Evolutionary conservation across 2,797 vertebrate genomes (phyloP), one percentile per base, ranked within the genome.

Genomic region (Scarus forsteni): DNA sequence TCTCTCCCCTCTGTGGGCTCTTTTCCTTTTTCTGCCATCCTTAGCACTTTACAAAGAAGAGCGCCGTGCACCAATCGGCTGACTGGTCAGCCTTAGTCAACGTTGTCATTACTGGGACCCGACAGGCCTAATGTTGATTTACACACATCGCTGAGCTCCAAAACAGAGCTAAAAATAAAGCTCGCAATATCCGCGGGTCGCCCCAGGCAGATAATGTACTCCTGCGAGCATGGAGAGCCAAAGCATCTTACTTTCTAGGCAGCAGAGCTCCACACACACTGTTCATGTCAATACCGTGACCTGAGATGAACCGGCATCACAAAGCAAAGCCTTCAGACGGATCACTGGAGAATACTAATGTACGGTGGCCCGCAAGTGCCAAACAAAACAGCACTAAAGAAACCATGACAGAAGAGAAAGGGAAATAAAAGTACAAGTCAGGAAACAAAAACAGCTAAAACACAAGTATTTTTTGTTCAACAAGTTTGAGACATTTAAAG

Each of bases 131-230:
- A 90, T 88, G 89, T 90, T 92, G 89, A 93, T 93, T 92, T 87
- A 90, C 86, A 88, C 93, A 91, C 92, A 85, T 91, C 85, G 27
- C 89, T 90, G 89, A 86, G 73, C 85, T 92, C 83, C 78, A 87
- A 91, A 89, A 92, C 83, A 85, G 62, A 0, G 76, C 92, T 93
- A 91, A 95, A 94, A 95, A 95, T 94, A 94, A 90, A 88, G 74
- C 79, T 50, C 14, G 81, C 86, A 86, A 85, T 81, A 89, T 87
- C 90, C 75, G 58, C 11, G 14, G 55, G 68, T 75, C 66, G 73
- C 91, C 83, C 52, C 50, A 73, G 89, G 92, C 84, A 69, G 73
- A 88, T 84, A 82, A 89, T 78, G 88, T 77, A 84, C 84, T 89
- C 73, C 77, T 81, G 81, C 67, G 50, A 87, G 76, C 73, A 66